Conservation (phyloP, 2,797 vertebrate species). For the Varecia variegata region DNA sequence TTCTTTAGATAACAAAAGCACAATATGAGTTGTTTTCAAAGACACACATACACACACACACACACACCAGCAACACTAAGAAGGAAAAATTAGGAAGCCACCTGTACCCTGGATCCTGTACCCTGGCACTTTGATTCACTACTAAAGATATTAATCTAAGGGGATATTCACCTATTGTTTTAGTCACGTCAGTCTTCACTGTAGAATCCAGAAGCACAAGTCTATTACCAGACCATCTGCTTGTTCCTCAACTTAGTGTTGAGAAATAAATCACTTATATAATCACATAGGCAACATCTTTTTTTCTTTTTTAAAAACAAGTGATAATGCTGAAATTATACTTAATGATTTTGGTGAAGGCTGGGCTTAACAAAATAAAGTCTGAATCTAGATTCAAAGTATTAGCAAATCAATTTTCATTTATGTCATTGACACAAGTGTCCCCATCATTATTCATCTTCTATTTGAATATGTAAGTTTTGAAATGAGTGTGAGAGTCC, state of each 20-base stretch:
- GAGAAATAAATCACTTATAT: slow-evolving; percentile 59
- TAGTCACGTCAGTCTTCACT: slow-evolving; percentile 37
- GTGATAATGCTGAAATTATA: background rate
- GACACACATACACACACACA: background rate
- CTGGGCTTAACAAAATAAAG: slow-evolving; percentile 13
- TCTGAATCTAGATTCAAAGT: background rate
- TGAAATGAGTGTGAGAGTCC: background rate
- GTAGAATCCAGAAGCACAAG: slow-evolving; percentile 52
- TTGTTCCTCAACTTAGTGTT: slow-evolving; percentile 47
- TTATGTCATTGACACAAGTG: background rate
- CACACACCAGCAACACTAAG: background rate
- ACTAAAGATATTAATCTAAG: background rate
- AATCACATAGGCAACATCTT: background rate
- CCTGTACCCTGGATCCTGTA: background rate
- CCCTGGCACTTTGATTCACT: slow-evolving; percentile 7
- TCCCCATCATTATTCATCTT: slow-evolving; percentile 9
- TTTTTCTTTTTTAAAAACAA: background rate
- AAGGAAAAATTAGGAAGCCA: background rate
- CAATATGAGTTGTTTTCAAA: background rate
- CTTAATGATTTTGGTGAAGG: slow-evolving; percentile 9
- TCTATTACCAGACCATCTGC: slow-evolving; percentile 20
- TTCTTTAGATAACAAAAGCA: background rate
- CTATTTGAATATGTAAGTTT: slow-evolving; percentile 20
- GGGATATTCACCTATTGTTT: slow-evolving; percentile 33
- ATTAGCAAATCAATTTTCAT: slow-evolving; percentile 32